A percentile compares a stretch with the other conserved stretches of the same genome.
Evolutionary conservation across 2,113 vertebrate genomes (phyloP).

Genomic region (Pachyramphus minor): DNA sequence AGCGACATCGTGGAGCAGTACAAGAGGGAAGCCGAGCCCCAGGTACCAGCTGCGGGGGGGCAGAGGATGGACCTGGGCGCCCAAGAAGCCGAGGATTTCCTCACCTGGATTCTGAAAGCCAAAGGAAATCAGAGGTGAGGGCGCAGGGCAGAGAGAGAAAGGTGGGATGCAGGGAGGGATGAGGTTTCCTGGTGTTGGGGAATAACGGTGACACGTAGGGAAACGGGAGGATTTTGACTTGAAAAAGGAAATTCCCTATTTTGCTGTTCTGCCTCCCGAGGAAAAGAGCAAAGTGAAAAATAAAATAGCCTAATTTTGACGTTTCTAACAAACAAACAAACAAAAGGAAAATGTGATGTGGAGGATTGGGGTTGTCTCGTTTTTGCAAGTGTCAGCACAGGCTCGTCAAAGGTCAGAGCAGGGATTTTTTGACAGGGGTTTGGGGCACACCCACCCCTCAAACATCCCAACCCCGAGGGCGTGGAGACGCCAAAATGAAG

Average conservation of each 20-base stretch:
- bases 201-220: rapidly evolving
- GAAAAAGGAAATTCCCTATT: background rate
- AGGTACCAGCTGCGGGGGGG: background rate
- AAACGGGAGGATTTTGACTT: background rate
- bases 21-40: conserved; percentile 46
- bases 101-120: conserved; percentile 30
- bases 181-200: background rate
- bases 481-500: background rate
- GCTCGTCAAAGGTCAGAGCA: background rate
- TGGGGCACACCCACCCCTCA: background rate
- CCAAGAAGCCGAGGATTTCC: background rate
- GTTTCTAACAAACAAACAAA: background rate
- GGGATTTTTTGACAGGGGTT: background rate
- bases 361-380: background rate
- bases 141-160: too few relatives aligned
- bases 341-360: rapidly evolving
- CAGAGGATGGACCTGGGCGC: background rate
- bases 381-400: background rate
- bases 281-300: background rate
- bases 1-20: background rate
- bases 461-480: rapidly evolving
- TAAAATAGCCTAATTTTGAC: background rate
- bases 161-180: background rate
- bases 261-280: background rate
- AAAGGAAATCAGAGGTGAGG: conserved; percentile 46